These are phyloP conservation scores for Garrulus glandarius DNA, from an alignment of 2,797 vertebrate genomes.

Conservation along the genomic window DNA sequence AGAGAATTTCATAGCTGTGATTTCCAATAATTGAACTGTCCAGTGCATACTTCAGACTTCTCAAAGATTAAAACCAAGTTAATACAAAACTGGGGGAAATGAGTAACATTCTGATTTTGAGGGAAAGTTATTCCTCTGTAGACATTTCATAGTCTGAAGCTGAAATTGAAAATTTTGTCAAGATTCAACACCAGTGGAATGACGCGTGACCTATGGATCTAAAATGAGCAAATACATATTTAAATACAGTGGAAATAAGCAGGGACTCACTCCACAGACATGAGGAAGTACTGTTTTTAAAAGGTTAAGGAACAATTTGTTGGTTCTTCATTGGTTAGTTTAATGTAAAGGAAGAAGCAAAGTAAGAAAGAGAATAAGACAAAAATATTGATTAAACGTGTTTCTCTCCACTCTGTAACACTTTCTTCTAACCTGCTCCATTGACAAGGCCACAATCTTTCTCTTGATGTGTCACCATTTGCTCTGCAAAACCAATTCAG, in stretches of 20 bases:
- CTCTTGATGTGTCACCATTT: neutral
- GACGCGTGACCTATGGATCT: neutral
- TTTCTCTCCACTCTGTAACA: neutral
- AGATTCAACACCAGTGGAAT: neutral
- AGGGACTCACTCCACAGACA: accelerated
- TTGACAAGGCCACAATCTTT: neutral
- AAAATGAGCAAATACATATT: neutral
- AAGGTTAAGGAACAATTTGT: neutral
- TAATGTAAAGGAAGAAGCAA: neutral
- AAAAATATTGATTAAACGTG: neutral
- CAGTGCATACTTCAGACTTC: neutral
- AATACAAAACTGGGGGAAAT: neutral
- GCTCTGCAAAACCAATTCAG: neutral
- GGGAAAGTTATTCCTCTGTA: neutral
- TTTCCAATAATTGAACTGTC: neutral
- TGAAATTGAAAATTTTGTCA: neutral
- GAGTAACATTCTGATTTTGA: neutral
- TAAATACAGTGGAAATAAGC: neutral
- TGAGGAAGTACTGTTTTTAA: neutral
- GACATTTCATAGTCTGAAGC: neutral
- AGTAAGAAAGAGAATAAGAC: neutral
- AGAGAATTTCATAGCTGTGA: neutral
- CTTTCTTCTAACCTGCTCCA: neutral
- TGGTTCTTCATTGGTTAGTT: neutral
- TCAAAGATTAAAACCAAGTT: neutral